Base-by-base conservation (phyloP, 1,140 invertebrate genomes). In the Lepidurus packardi region DNA sequence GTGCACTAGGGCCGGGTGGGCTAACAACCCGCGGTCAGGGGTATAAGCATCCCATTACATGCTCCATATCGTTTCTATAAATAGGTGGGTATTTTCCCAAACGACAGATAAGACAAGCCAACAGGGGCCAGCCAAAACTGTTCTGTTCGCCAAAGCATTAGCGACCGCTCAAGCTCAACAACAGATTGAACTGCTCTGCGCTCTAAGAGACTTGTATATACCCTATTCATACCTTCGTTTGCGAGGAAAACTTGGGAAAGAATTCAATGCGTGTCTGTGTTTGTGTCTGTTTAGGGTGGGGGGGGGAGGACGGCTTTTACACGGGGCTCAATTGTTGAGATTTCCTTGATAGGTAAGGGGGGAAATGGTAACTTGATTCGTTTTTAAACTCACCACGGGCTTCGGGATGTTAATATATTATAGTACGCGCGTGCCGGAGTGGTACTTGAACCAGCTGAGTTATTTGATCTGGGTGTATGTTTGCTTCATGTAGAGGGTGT, bases 21-120 rank as follows among this genome's bases (percentile, higher is more conserved):
- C 53, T 65, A 65, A 65, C 8, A 16, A n/a, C 53, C 53, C 53
- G 53, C 13, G 53, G 53, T 65, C 53, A 65, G 53, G 53, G 53
- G 16, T n/a, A n/a, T n/a, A 13, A 65, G 53, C 53, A 65, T 65
- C 53, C 53, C 53, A 65, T 65, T 65, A 65, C 53, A 65, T 65
- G 53, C 53, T 21, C 53, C 53, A 65, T 65, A 65, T 65, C 53
- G 53, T 65, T 65, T 65, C 53, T 65, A 65, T 65, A 65, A 65
- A 65, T 65, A 65, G 53, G 53, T 16, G 21, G 53, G n/a, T 16
- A 65, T 65, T 65, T 65, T 65, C 13, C 13, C 53, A 65, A 65
- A 13, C 5, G 53, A 65, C 53, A 65, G 53, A 65, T 65, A 65
- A 65, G 53, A 65, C 53, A 65, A 16, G 53, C 53, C 53, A 65